Evolutionary conservation across 2,797 vertebrate genomes (phyloP).

Genomic region (Lemur catta): DNA sequence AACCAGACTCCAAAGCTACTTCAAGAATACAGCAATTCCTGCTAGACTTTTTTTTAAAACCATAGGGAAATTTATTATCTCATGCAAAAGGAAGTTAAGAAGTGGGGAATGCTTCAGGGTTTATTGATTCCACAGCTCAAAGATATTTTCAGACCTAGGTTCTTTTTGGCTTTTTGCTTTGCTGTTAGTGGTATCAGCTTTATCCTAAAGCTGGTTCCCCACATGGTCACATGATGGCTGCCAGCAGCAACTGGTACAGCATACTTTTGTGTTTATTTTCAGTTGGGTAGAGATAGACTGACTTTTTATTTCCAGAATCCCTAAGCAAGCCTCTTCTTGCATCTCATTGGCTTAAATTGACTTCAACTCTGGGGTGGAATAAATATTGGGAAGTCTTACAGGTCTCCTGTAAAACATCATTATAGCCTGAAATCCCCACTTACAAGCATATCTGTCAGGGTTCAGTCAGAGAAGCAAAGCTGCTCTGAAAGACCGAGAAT

Average conservation of each 20-base stretch:
- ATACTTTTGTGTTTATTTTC: not conserved
- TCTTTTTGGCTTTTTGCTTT: slow-evolving; percentile 19
- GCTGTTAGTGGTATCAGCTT: not conserved
- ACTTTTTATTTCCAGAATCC: slow-evolving; percentile 23
- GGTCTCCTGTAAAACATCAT: slow-evolving; percentile 25
- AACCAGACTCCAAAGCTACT: slow-evolving; percentile 23
- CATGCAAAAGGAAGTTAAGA: not conserved
- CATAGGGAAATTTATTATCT: not conserved
- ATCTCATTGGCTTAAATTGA: not conserved
- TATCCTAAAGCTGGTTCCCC: slow-evolving; percentile 44
- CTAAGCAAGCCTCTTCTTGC: not conserved
- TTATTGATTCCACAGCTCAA: slow-evolving; percentile 15
- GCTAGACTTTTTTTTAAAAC: not conserved
- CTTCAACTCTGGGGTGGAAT: slow-evolving; percentile 4
- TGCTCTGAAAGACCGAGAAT: not conserved
- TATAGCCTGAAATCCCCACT: not conserved
- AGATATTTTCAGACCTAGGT: slow-evolving; percentile 23
- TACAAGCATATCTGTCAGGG: not conserved
- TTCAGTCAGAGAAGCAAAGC: not conserved
- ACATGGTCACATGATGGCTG: not conserved
- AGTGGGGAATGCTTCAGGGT: not conserved
- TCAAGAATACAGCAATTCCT: not conserved
- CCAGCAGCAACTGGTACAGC: slow-evolving; percentile 19
- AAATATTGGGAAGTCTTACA: not conserved
- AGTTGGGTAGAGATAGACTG: not conserved